phyloP scores from a whole-genome alignment of 2,888 invertebrate species.

The Nephrocerus scutellatus region DNA sequence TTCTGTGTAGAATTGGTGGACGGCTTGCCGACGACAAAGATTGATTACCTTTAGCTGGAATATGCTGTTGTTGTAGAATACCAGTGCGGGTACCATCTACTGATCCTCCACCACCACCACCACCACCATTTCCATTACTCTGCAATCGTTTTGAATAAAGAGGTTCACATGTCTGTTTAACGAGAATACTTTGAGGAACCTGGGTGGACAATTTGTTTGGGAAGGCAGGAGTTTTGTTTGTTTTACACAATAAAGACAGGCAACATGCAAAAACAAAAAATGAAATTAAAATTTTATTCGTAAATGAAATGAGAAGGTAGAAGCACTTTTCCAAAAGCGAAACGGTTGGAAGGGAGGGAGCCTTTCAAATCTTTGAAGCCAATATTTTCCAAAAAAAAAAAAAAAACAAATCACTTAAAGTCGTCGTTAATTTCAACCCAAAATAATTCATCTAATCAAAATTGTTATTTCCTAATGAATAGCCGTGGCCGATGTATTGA shows the following conservation, averaged over 20 bases:
- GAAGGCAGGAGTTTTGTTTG: no score
- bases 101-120: background rate
- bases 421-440: no score
- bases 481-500: no score
- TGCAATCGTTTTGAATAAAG: slow-evolving; percentile 66
- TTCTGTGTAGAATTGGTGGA: slow-evolving; percentile 26
- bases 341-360: slow-evolving; percentile 3
- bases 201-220: no score
- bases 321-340: slow-evolving; percentile 2
- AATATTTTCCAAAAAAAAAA: no score
- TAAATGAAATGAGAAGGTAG: slow-evolving; percentile 7
- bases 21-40: no score
- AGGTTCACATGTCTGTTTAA: slow-evolving; percentile 64
- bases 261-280: slow-evolving; percentile 6
- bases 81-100: no score
- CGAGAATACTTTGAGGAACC: slow-evolving; percentile 70
- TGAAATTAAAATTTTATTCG: slow-evolving; percentile 1
- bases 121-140: slow-evolving; percentile 31
- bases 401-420: no score
- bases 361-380: slow-evolving; percentile 16
- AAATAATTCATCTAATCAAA: no score
- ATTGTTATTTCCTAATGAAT: no score
- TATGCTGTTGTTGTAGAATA: no score
- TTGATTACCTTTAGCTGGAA: no score
- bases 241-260: slow-evolving; percentile 11